Conservation (phyloP, 2,797 vertebrate species). For the Rhynchotus rufescens region DNA sequence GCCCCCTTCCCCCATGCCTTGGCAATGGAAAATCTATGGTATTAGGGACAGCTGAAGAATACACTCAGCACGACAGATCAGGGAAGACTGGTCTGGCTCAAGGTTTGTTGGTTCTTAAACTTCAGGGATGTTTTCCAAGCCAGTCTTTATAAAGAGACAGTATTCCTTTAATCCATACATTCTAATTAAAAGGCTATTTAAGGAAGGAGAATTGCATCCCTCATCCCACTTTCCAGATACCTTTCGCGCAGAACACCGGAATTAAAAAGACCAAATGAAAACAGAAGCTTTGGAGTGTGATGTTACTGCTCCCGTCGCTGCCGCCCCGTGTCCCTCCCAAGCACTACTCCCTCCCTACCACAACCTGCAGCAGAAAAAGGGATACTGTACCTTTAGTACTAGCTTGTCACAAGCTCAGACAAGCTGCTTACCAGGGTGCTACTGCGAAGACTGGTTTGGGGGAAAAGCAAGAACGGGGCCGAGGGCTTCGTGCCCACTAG, state of each 20-base stretch:
- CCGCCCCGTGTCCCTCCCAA: constrained; percentile 4
- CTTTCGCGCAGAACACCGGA: background rate
- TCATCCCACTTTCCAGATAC: constrained; percentile 17
- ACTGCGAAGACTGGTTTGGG: constrained; percentile 11
- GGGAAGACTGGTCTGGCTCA: constrained; percentile 45
- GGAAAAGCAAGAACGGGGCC: constrained; percentile 30
- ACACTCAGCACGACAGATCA: constrained; percentile 73
- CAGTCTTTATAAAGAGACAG: constrained; percentile 75
- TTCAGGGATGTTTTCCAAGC: constrained; percentile 43
- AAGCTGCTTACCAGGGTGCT: constrained; percentile 51
- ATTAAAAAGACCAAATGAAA: constrained; percentile 29
- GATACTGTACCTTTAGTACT: constrained; percentile 77
- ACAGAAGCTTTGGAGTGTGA: background rate
- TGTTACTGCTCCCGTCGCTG: background rate
- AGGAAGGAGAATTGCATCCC: constrained; percentile 5
- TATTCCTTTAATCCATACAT: constrained; percentile 72
- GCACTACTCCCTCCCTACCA: background rate
- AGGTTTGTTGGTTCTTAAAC: constrained; percentile 23
- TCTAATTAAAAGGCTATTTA: constrained; percentile 12
- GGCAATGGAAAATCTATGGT: constrained; percentile 67
- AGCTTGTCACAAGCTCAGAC: constrained; percentile 66
- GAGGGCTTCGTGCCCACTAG: constrained; percentile 24
- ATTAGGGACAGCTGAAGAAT: constrained; percentile 68
- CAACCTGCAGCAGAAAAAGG: constrained; percentile 67
- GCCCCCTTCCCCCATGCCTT: constrained; percentile 80